phyloP scores from a whole-genome alignment of 2,888 invertebrate species.

The Drosophila peninsularis region DNA sequence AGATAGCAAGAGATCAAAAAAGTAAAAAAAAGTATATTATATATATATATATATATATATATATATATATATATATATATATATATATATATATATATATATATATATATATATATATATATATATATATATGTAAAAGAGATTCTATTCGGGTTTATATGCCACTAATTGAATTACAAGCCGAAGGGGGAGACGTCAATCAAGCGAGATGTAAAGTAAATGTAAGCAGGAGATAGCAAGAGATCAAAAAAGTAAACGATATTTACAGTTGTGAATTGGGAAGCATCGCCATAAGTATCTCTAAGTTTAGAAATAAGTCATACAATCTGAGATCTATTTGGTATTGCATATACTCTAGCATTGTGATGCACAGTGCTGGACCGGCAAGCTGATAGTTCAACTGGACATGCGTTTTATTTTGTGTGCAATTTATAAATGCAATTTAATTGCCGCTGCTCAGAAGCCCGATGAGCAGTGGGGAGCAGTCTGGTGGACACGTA shows the following conservation, averaged over 20 bases:
- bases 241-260: too few relatives aligned
- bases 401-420: constrained; percentile 45
- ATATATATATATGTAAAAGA: neutral
- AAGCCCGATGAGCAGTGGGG: neutral
- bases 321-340: neutral
- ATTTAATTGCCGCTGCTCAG: constrained; percentile 63
- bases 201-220: too few relatives aligned
- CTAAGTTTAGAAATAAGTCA: neutral
- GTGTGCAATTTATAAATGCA: constrained; percentile 61
- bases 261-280: neutral
- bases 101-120: too few relatives aligned
- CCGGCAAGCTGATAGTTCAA: constrained; percentile 19
- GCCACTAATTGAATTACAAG: too few relatives aligned
- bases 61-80: too few relatives aligned
- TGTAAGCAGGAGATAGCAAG: neutral
- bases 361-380: constrained; percentile 10
- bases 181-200: too few relatives aligned
- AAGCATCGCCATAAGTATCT: too few relatives aligned
- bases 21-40: too few relatives aligned
- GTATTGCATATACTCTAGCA: constrained; percentile 16
- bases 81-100: too few relatives aligned
- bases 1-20: neutral
- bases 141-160: neutral
- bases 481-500: neutral
- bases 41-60: too few relatives aligned